Evolutionary conservation across 92 coral and sea anemone genomes (phyloP), one percentile per base, ranked within the genome.

Genomic region (Siderastrea siderea): DNA sequence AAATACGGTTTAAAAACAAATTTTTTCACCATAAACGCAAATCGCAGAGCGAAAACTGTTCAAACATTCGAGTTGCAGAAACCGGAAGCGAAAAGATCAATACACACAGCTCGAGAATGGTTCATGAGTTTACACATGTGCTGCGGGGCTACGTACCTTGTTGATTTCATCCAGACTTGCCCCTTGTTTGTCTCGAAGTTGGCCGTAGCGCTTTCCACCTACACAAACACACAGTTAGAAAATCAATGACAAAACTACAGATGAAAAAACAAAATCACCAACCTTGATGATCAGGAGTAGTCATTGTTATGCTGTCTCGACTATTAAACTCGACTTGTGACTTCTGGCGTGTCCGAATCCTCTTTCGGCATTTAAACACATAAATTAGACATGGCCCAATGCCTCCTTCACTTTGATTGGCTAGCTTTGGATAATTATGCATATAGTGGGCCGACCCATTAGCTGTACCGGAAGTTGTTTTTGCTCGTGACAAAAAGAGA

Each of bases 201-300:
- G 81, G 50, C 99, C 99, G 77, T 26, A 97, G 54, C 77, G 83
- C 89, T 97, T 97, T 3, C 99, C 99, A 66, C 99, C 99, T 97
- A 51, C 7, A 80, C 65, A 38, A 65, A 47, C 13, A 49, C 52
- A 75, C 51, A 53, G 46, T 63, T 17, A 68, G 74, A 15, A 71
- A 12, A 74, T 16, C 14, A 38, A 7, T 3, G 8, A 3, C 48
- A 53, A 44, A 52, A 64, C n/a, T 6, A 15, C 15, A 10, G 50
- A 62, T 50, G 46, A 2, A 17, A 50, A 26, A 11, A 54, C 58
- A 53, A 26, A 26, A 54, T 52, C 52, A 1, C 79, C 45, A 3
- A 93, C 95, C 95, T 93, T 93, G 95, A 64, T 90, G 14, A 73
- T 93, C 87, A 19, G 45, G 0, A 44, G 93, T 49, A 62, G 95